Conservation (phyloP, 2,888 invertebrate species). For the Eupithecia dodoneata region DNA sequence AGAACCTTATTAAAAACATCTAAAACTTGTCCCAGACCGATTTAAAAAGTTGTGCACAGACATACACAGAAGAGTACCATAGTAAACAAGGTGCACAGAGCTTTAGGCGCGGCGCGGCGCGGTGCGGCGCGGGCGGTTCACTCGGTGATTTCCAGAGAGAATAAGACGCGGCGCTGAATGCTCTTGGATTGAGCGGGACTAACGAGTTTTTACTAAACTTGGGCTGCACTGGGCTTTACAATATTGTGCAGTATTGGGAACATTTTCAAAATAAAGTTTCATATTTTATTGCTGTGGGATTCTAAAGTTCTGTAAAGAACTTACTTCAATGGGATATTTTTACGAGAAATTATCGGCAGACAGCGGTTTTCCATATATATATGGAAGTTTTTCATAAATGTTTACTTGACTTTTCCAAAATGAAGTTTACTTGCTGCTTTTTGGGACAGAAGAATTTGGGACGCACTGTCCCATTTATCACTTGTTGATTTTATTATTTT, state of each 20-base stretch:
- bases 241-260: background rate
- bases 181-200: constrained; percentile 30
- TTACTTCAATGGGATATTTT: background rate
- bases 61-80: background rate
- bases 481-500: too few species aligned
- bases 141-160: constrained; percentile 40
- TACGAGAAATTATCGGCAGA: background rate
- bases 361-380: background rate
- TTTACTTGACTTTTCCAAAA: background rate
- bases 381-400: background rate
- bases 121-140: constrained; percentile 5
- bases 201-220: constrained; percentile 28
- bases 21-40: background rate
- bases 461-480: too few species aligned
- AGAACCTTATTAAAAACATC: too few species aligned
- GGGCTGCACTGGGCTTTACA: constrained; percentile 2
- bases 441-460: too few species aligned
- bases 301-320: background rate
- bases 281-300: background rate
- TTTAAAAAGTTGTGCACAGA: background rate
- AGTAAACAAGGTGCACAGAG: background rate
- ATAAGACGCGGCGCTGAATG: constrained; percentile 38
- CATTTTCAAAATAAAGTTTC: background rate
- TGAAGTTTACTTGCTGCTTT: background rate
- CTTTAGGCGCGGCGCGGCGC: constrained; percentile 11